Conservation (phyloP, 2,888 invertebrate species). For the Mayetiola destructor region DNA sequence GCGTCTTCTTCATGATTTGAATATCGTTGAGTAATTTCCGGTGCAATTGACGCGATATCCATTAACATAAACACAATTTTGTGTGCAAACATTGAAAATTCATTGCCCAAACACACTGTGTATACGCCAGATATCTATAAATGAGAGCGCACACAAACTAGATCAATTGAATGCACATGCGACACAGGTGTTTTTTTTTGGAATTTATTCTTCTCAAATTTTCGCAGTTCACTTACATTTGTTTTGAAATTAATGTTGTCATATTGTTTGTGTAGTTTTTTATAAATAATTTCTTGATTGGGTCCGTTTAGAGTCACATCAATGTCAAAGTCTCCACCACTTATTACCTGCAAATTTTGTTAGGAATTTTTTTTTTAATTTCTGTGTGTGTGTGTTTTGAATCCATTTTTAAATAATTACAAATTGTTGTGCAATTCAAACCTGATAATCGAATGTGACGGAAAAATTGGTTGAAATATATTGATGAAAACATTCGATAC, state of each 20-base stretch:
- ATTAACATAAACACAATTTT: conserved; percentile 98
- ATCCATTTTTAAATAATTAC: too few species aligned
- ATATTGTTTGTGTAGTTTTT: conserved; percentile 86
- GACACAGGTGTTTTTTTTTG: too few species aligned
- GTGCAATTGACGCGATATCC: conserved; percentile 91
- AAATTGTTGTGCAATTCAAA: conserved; percentile 28
- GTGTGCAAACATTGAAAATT: conserved; percentile 97
- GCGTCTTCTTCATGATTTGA: conserved; percentile 55
- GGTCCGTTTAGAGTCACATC: conserved; percentile 85
- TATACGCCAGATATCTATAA: conserved; percentile 53
- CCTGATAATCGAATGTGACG: conserved; percentile 89
- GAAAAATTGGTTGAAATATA: conserved; percentile 78
- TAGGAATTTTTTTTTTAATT: too few species aligned
- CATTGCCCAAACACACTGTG: conserved; percentile 91
- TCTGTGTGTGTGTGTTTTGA: too few species aligned
- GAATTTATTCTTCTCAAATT: too few species aligned
- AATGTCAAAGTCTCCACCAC: conserved; percentile 97
- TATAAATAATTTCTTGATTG: conserved; percentile 73
- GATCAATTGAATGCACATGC: too few species aligned
- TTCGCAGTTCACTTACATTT: conserved; percentile 36
- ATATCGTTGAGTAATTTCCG: conserved; percentile 57
- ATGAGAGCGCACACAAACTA: too few species aligned
- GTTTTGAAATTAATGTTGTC: conserved; percentile 82
- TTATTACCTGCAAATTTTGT: conserved; percentile 83
- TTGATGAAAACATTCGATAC: conserved; percentile 94